phyloP scores from a whole-genome alignment of 2,888 invertebrate genomes.

The Drosophila pullipes region DNA sequence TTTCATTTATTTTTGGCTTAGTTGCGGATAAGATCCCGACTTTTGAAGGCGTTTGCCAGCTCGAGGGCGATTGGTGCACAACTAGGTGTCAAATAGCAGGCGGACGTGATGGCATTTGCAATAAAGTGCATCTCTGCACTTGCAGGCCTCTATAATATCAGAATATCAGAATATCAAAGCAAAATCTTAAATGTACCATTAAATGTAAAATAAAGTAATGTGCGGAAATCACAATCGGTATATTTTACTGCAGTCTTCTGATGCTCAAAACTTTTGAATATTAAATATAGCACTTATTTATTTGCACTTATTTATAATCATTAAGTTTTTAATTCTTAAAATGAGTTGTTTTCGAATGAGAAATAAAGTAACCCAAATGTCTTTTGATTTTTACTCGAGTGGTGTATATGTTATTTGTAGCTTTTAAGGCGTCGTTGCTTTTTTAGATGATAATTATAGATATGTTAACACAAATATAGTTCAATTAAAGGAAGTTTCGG shows the following conservation, averaged over 20 bases:
- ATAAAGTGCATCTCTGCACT: conserved; percentile 70
- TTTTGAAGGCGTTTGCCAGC: conserved; percentile 66
- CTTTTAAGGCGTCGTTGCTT: neutral
- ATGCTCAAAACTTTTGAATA: neutral
- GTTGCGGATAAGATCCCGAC: conserved; percentile 55
- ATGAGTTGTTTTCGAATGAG: neutral
- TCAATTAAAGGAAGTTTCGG: neutral
- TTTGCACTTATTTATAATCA: neutral
- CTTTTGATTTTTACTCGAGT: neutral
- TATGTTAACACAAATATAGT: neutral
- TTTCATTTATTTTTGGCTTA: conserved; percentile 14
- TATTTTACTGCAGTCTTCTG: neutral
- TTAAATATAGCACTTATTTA: neutral
- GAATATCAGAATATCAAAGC: conserved; percentile 2
- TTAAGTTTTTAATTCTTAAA: neutral
- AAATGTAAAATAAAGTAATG: neutral
- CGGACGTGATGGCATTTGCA: conserved; percentile 77
- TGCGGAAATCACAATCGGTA: neutral
- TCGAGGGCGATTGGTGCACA: conserved; percentile 72
- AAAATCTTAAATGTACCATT: neutral
- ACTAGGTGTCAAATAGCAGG: conserved; percentile 71
- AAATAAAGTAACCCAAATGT: neutral
- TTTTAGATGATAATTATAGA: neutral
- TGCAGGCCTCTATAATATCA: conserved; percentile 66
- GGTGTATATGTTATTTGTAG: neutral